Evolutionary conservation across 2,113 vertebrate genomes (phyloP).

Genomic region (Collichthys lucidus): DNA sequence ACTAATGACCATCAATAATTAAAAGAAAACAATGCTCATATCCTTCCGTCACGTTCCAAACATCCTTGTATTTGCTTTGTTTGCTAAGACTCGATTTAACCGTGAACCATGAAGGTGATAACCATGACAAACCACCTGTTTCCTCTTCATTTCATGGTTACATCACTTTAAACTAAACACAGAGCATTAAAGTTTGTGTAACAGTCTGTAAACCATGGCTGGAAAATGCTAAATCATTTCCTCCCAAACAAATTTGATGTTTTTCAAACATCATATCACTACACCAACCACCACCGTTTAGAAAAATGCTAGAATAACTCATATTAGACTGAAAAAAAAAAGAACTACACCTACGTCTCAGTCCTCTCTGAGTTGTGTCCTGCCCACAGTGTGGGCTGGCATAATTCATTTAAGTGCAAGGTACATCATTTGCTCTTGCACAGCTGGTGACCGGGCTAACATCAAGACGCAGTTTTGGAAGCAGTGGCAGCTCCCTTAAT

Average conservation of each 20-base stretch:
- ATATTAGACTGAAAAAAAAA: too few relatives aligned
- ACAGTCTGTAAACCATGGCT: neutral
- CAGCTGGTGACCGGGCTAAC: conserved; percentile 16
- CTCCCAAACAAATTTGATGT: neutral
- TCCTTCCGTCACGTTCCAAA: neutral
- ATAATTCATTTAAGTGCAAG: conserved; percentile 20
- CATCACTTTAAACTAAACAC: neutral
- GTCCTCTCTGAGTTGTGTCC: neutral
- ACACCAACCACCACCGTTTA: neutral
- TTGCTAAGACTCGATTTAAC: neutral
- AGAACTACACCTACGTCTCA: neutral
- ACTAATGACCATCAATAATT: neutral
- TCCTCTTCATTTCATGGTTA: neutral
- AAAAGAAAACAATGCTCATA: neutral
- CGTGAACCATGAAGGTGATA: neutral
- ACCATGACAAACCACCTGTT: neutral
- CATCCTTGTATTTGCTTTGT: neutral
- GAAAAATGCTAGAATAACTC: neutral
- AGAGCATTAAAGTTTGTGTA: neutral
- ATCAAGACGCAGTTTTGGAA: conserved; percentile 47
- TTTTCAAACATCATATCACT: neutral
- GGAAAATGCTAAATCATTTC: conserved; percentile 19
- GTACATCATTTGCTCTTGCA: conserved; percentile 21
- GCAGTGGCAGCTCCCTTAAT: conserved; percentile 10
- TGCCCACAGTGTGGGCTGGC: too few relatives aligned